Evolutionary conservation across 2,888 invertebrate genomes (phyloP), one percentile per base, ranked within the genome.

Genomic region (Myathropa florea): DNA sequence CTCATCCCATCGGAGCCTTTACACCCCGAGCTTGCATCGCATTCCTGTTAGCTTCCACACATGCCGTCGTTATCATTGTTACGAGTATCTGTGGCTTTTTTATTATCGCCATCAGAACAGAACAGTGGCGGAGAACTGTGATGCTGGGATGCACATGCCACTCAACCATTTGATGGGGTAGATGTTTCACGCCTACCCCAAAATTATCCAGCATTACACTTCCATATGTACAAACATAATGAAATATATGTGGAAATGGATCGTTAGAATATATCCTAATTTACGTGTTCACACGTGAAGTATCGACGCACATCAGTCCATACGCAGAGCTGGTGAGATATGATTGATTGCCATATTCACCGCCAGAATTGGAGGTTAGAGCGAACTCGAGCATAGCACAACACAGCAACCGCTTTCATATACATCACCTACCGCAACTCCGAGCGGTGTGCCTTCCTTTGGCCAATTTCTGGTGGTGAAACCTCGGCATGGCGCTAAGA

Each of bases 281-380:
- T 18, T 57, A 26, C 23, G 23, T 23, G 24, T 57, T 57, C 24
- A 12, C 57, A 57, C 24, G 57, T 73, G 9, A 53, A 39, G 39
- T 14, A 55, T 30, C 21, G 26, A 64, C 57, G 33, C 67, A 67
- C 77, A 73, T 73, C 67, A 73, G 53, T 68, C 59, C n/a, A n/a
- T 18, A 26, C 68, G n/a, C 57, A n/a, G 21, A 59, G 55, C 39
- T 24, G 80, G 30, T 24, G 77, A 39, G 57, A 81, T 73, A 82
- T 85, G 85, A 85, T 85, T 85, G 85, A 85, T 85, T 77, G 77
- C 72, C 77, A 73, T 73, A 70, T 82, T 85, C 77, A 78, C 82
- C 70, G 77, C 68, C 59, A 73, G 85, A 68, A 39, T 77, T 73
- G 63, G 70, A 78, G 85, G 85, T 82, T 77, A 70, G 73, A 46